Evolutionary conservation across 53 echinoderm and acorn worm genomes (phyloP).

Genomic region (Holothuria scabra): DNA sequence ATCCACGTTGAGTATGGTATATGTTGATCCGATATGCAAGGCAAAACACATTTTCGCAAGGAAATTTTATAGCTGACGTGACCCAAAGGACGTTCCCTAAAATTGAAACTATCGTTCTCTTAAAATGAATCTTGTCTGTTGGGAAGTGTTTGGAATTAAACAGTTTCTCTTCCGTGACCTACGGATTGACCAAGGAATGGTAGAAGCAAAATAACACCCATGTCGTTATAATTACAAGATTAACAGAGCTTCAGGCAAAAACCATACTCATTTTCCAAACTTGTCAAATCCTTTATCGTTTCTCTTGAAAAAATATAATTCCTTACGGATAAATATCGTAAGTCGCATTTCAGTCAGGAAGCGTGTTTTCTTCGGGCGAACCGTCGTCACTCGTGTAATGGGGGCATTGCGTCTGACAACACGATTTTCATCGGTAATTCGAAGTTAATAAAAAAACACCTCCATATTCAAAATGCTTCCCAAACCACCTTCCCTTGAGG

Average conservation of each 20-base stretch:
- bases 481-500: slow-evolving; percentile 35
- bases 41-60: no score
- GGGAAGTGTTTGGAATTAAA: no score
- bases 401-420: slow-evolving; percentile 17
- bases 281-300: not conserved
- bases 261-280: not conserved
- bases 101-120: no score
- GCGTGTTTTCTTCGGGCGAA: slow-evolving; percentile 24
- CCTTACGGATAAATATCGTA: slow-evolving; percentile 10
- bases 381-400: slow-evolving; percentile 3
- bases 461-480: not conserved
- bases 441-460: slow-evolving; percentile 35
- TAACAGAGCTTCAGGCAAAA: slow-evolving; percentile 13
- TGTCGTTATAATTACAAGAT: not conserved
- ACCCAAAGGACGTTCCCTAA: no score
- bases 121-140: no score
- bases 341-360: not conserved
- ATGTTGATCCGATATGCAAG: no score
- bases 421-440: slow-evolving; percentile 4
- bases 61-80: no score
- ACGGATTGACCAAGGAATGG: no score
- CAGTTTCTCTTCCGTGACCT: no score
- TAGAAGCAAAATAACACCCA: slow-evolving; percentile 22
- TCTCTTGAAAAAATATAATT: slow-evolving; percentile 17
- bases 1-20: no score